Evolutionary conservation across 2,888 invertebrate genomes (phyloP).

Genomic region (Drepanosiphum platanoidis): DNA sequence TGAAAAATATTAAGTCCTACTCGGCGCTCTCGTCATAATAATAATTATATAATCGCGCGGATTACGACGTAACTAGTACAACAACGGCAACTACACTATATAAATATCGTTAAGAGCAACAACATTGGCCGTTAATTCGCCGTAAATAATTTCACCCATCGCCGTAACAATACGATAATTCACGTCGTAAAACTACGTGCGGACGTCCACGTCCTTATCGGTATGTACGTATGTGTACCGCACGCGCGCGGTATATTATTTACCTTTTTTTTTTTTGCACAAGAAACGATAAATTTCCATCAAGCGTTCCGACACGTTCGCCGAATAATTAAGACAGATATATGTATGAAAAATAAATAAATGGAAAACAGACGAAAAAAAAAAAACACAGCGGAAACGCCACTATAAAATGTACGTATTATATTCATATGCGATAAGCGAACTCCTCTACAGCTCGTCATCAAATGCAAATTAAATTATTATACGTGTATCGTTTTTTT

Average conservation of each 20-base stretch:
- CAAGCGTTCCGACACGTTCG: neutral
- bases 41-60: too few relatives aligned
- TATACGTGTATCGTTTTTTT: neutral
- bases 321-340: neutral
- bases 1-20: too few relatives aligned
- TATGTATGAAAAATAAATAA: too few relatives aligned
- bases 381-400: neutral
- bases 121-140: neutral
- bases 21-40: too few relatives aligned
- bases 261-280: neutral
- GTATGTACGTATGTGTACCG: neutral
- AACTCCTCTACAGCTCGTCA: slow-evolving; percentile 17
- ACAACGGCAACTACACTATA: too few relatives aligned
- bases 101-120: too few relatives aligned
- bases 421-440: neutral
- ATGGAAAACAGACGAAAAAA: neutral
- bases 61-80: too few relatives aligned
- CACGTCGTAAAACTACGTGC: neutral
- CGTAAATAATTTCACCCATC: neutral
- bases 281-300: slow-evolving; percentile 46
- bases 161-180: neutral
- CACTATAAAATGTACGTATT: too few relatives aligned
- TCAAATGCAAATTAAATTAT: slow-evolving; percentile 49
- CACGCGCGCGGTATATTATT: neutral
- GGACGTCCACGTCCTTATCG: neutral